Evolutionary conservation across 2,797 vertebrate genomes (phyloP).

Genomic region (Dermochelys coriacea): DNA sequence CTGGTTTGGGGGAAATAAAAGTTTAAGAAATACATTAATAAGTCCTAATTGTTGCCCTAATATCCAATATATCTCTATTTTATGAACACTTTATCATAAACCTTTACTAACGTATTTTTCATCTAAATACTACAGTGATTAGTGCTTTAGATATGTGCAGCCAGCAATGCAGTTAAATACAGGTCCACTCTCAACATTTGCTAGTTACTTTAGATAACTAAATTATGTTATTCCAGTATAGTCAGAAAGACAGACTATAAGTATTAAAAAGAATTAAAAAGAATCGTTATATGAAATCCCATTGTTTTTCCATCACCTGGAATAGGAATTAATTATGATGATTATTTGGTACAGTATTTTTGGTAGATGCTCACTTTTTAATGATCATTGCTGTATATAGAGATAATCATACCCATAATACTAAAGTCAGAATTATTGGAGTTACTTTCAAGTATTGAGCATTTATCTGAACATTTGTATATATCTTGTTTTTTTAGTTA

Average conservation of each 20-base stretch:
- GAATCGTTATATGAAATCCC: neutral
- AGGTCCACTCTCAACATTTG: neutral
- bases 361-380: neutral
- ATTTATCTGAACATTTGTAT: neutral
- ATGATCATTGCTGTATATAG: neutral
- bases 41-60: neutral
- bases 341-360: neutral
- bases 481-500: neutral
- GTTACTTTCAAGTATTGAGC: neutral
- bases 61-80: neutral
- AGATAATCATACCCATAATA: neutral
- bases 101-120: neutral
- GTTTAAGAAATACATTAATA: neutral
- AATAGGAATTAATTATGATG: neutral
- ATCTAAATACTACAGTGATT: neutral
- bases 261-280: neutral
- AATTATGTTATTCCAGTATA: neutral
- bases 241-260: neutral
- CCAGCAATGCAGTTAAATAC: neutral
- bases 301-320: neutral
- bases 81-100: neutral
- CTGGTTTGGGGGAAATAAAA: neutral
- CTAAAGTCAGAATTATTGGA: neutral
- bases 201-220: neutral
- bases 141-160: neutral